Percentiles rank a stretch among this genome's conserved stretches.
Evolutionary conservation across 2,797 vertebrate genomes (phyloP).

Genomic region (Balearica regulorum): DNA sequence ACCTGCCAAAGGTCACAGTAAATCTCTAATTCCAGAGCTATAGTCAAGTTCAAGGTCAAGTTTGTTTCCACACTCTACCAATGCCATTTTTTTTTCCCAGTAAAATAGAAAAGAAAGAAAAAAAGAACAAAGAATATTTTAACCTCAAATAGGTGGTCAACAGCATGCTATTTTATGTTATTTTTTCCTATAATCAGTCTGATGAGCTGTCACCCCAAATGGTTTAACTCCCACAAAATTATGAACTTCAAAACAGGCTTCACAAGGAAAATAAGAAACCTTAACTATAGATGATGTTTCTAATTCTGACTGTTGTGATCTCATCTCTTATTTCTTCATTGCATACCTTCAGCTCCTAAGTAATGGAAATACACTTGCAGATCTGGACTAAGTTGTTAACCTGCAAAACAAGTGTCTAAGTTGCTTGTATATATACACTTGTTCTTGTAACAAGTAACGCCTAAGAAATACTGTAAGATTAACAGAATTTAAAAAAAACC

Average conservation of each 20-base stretch:
- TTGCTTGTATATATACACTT: not conserved
- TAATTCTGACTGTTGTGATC: slow-evolving; percentile 10
- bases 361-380: slow-evolving; percentile 15
- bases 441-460: not conserved
- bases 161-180: not conserved
- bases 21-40: not conserved
- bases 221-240: slow-evolving; percentile 10
- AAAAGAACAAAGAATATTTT: not conserved
- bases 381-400: not conserved
- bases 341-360: slow-evolving; percentile 16
- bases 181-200: not conserved
- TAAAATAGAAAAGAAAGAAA: not conserved
- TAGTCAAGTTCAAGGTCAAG: not conserved
- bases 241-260: not conserved
- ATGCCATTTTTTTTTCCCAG: not conserved
- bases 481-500: not conserved
- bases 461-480: not conserved
- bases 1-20: not conserved
- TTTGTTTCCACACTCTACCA: not conserved
- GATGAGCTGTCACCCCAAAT: not conserved
- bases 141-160: not conserved
- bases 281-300: not conserved
- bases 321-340: slow-evolving; percentile 18
- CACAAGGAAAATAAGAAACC: not conserved
- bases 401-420: not conserved